phyloP scores from a whole-genome alignment of 2,888 invertebrate species.

The Oeneis ivallda region DNA sequence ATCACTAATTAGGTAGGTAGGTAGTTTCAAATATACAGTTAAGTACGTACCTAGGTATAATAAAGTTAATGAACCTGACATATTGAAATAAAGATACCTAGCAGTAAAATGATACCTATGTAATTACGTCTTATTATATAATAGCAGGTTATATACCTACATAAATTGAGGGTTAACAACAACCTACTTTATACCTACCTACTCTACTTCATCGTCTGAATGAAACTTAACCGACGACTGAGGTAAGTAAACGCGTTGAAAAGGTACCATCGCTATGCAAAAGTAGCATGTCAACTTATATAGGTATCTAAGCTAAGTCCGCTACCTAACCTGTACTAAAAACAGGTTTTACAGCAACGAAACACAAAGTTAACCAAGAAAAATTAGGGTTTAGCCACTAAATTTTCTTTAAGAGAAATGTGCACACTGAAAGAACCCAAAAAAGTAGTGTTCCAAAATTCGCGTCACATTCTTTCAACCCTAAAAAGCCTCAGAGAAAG shows the following conservation, averaged over 20 bases:
- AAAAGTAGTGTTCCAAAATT: constrained; percentile 32
- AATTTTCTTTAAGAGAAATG: constrained; percentile 7
- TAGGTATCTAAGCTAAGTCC: constrained; percentile 16
- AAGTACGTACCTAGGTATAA: not conserved
- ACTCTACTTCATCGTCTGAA: constrained; percentile 6
- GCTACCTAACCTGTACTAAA: constrained; percentile 20
- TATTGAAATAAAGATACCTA: not conserved
- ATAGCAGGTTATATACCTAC: not conserved
- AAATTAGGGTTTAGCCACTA: not conserved
- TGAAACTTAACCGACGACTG: not conserved
- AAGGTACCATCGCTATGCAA: constrained; percentile 17
- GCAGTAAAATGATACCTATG: not conserved
- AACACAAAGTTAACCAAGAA: constrained; percentile 4
- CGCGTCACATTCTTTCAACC: constrained; percentile 41
- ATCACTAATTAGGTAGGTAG: no score
- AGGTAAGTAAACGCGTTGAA: constrained; percentile 4
- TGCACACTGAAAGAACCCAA: constrained; percentile 23
- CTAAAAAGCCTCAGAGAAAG: constrained; percentile 53
- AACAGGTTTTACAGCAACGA: constrained; percentile 17
- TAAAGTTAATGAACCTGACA: not conserved
- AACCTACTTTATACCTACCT: not conserved
- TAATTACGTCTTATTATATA: constrained; percentile 5
- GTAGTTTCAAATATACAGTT: not conserved
- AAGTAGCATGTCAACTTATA: constrained; percentile 19
- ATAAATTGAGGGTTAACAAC: constrained; percentile 6